Evolutionary conservation across 2,888 invertebrate species (phyloP), one percentile per base, ranked within the genome.

Genomic region (Phaedon cochleariae): DNA sequence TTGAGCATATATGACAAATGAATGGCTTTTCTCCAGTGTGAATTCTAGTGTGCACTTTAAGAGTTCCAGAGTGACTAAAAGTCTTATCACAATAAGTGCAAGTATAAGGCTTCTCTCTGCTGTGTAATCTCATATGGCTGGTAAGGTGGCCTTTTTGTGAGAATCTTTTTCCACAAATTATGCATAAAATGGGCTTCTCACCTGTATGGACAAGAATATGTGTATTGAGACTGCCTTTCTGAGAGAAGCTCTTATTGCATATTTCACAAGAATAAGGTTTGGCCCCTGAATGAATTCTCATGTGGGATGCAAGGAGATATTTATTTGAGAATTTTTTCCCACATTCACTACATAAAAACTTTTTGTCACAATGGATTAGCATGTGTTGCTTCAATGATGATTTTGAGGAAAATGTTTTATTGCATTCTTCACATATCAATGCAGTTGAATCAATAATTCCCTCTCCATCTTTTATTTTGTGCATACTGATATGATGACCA

Each of bases 61-160:
- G 55, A 10, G 68, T 60, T 0, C 68, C 68, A 6, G 65, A 51
- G 37, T 68, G 68, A 54, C 62, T 65, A 22, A 68, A 66, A 21
- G 57, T 52, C 45, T 65, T 65, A 20, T 65, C 59, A 45, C 65
- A 65, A 49, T 62, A 62, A 18, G 34, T 45, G 59, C 65, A 65
- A 54, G 22, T 62, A 48, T 65, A 65, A n/a, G 65, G 65, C 15
- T 54, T 62, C 45, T 65, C 65, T 17, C 65, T 62, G 45, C 62
- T 65, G 15, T 71, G 71, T 51, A 54, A 63, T 48, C 71, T 60
- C 69, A 71, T 71, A 31, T 71, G 71, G 37, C 67, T 69, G 5
- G 66, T 67, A 2, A 71, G 57, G 45, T 71, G 71, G 6, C 71
- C 64, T 45, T 71, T 69, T 59, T 71, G 71, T 9, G 71, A 65